Evolutionary conservation across 2,888 invertebrate species (phyloP).

Genomic region (Frankliniella intonsa): DNA sequence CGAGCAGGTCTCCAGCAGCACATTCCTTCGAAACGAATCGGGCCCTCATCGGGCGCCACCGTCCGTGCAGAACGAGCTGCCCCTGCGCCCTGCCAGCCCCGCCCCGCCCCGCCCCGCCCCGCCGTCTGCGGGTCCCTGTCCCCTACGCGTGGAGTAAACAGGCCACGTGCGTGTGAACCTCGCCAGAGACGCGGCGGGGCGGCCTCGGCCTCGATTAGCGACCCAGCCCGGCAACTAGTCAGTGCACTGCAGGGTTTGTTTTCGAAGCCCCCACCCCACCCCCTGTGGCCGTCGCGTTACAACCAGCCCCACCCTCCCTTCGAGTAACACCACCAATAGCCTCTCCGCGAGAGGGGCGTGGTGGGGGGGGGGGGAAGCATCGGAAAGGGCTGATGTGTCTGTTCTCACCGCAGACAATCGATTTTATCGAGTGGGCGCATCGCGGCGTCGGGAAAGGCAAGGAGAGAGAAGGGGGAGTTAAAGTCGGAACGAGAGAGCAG

Average conservation of each 20-base stretch:
- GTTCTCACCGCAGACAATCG: constrained; percentile 26
- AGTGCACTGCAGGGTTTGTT: neutral
- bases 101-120: neutral
- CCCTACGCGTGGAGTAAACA: neutral
- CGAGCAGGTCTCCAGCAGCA: too few species aligned
- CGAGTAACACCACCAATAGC: neutral
- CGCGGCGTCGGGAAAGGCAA: neutral
- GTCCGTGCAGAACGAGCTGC: too few species aligned
- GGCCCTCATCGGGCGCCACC: too few species aligned
- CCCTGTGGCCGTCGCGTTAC: neutral
- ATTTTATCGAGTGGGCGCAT: constrained; percentile 8
- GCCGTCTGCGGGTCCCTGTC: neutral
- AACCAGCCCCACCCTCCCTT: neutral
- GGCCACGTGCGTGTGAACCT: neutral
- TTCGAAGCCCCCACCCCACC: neutral
- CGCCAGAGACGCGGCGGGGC: neutral
- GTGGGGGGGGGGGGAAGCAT: neutral
- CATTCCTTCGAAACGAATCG: too few species aligned
- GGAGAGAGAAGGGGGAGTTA: neutral
- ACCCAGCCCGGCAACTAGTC: too few species aligned
- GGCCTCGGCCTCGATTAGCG: neutral
- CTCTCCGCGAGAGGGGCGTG: neutral
- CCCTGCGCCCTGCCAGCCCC: neutral
- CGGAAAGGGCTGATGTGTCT: constrained; percentile 2
- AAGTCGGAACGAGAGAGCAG: neutral